phyloP scores from a whole-genome alignment of 2,888 invertebrate species.

The Ernsta delagoae region DNA sequence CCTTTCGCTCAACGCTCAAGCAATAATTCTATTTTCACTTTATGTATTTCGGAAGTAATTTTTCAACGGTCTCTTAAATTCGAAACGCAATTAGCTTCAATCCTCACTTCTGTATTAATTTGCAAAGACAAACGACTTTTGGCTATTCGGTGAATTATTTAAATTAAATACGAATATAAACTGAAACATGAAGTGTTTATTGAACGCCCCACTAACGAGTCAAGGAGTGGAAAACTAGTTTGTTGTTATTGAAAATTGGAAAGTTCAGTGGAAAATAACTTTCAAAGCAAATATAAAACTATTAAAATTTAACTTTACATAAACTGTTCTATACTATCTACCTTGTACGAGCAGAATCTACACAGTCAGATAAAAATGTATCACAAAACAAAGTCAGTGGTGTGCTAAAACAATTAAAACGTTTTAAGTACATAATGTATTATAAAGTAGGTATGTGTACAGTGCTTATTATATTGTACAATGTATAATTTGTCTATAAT shows the following conservation, averaged over 20 bases:
- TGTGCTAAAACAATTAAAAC: too few relatives aligned
- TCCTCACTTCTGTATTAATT: conserved; percentile 24
- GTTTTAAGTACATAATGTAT: too few relatives aligned
- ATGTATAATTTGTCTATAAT: too few relatives aligned
- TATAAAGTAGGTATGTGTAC: too few relatives aligned
- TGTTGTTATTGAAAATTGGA: background rate
- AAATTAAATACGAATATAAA: background rate
- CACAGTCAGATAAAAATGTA: too few relatives aligned
- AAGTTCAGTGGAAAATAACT: background rate
- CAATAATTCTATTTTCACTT: conserved; percentile 32
- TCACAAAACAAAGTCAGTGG: too few relatives aligned
- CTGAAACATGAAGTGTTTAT: conserved; percentile 4
- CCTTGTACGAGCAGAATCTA: too few relatives aligned
- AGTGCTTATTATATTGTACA: too few relatives aligned
- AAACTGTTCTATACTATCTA: too few relatives aligned
- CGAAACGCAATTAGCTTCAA: conserved; percentile 26
- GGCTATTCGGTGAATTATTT: conserved; percentile 21
- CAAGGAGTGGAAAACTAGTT: background rate
- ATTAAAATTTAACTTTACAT: too few relatives aligned
- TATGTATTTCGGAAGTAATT: conserved; percentile 23
- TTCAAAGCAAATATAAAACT: background rate
- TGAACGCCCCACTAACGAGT: background rate
- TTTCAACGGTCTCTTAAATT: conserved; percentile 15
- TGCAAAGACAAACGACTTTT: conserved; percentile 24
- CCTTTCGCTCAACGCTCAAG: conserved; percentile 38